A percentile compares a stretch with the other conserved stretches of the same genome.
Evolutionary conservation across 2,797 vertebrate species (phyloP).

Genomic region (Ataeniobius toweri): DNA sequence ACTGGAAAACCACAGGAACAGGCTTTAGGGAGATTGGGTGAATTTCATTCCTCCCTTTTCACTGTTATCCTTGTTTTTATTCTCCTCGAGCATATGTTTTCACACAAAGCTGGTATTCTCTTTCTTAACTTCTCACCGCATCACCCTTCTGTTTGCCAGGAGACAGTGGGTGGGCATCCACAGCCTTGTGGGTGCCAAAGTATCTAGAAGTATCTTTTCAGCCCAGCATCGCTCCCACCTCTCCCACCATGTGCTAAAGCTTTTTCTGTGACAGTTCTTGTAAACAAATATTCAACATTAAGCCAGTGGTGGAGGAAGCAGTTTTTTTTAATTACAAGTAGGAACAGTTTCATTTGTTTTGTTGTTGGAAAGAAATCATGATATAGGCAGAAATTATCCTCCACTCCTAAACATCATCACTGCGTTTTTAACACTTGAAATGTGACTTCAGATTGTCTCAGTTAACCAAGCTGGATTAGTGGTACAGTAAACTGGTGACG

Average conservation of each 20-base stretch:
- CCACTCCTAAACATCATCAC: neutral
- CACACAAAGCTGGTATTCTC: slow-evolving; percentile 68
- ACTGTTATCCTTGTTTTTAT: slow-evolving; percentile 53
- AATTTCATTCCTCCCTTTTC: slow-evolving; percentile 52
- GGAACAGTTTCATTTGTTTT: neutral
- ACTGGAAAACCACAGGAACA: slow-evolving; percentile 70
- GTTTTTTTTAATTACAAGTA: neutral
- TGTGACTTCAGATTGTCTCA: no score
- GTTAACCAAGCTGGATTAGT: neutral
- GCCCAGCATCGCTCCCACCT: slow-evolving; percentile 39
- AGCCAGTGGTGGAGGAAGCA: slow-evolving; percentile 3
- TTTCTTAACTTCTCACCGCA: slow-evolving; percentile 51
- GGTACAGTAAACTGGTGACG: neutral
- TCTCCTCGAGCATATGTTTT: slow-evolving; percentile 56
- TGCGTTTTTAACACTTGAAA: neutral
- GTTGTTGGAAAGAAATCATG: neutral
- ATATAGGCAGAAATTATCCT: neutral
- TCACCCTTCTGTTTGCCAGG: slow-evolving; percentile 68
- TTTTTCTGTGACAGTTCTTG: slow-evolving; percentile 28
- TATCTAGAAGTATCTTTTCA: slow-evolving; percentile 56
- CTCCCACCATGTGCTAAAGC: slow-evolving; percentile 40
- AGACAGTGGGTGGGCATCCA: slow-evolving; percentile 59
- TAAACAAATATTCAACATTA: slow-evolving; percentile 51
- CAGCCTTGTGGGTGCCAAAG: slow-evolving; percentile 56
- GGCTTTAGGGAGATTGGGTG: slow-evolving; percentile 58